A percentile compares a stretch with the other conserved stretches of the same genome.
These are phyloP conservation scores for Lagria hirta DNA, from an alignment of 2,888 invertebrate species.

Conservation along the genomic window DNA sequence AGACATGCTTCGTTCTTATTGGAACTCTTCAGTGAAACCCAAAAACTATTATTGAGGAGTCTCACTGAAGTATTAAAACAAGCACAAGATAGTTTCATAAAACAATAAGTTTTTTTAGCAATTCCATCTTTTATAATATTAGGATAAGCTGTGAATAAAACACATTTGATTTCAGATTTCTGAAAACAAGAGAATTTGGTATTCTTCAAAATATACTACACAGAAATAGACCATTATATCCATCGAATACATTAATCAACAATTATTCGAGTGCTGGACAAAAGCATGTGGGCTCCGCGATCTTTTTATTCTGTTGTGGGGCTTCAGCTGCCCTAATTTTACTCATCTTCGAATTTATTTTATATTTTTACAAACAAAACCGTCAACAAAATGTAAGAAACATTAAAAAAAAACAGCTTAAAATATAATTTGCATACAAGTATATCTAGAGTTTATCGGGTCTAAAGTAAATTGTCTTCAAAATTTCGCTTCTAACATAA, in stretches of 20 bases:
- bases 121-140: too few species aligned
- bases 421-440: too few species aligned
- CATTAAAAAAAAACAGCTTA: too few species aligned
- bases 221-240: slow-evolving; percentile 15
- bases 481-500: too few species aligned
- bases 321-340: slow-evolving; percentile 33
- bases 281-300: slow-evolving; percentile 44
- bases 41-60: slow-evolving; percentile 36
- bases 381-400: slow-evolving; percentile 11
- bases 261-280: slow-evolving; percentile 45
- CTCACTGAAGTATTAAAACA: slow-evolving; percentile 1
- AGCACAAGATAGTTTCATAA: too few species aligned
- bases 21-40: too few species aligned
- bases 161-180: slow-evolving; percentile 27
- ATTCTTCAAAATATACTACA: slow-evolving; percentile 27
- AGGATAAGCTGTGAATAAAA: too few species aligned
- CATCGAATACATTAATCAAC: slow-evolving; percentile 23
- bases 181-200: slow-evolving; percentile 29
- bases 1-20: too few species aligned
- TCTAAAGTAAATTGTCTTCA: too few species aligned
- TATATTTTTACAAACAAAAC: slow-evolving; percentile 31
- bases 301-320: slow-evolving; percentile 39
- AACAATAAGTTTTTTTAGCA: too few species aligned
- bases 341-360: slow-evolving; percentile 36
- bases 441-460: too few species aligned